phyloP scores from a whole-genome alignment of 2,797 vertebrate genomes.

The Anisognathus igniventris region DNA sequence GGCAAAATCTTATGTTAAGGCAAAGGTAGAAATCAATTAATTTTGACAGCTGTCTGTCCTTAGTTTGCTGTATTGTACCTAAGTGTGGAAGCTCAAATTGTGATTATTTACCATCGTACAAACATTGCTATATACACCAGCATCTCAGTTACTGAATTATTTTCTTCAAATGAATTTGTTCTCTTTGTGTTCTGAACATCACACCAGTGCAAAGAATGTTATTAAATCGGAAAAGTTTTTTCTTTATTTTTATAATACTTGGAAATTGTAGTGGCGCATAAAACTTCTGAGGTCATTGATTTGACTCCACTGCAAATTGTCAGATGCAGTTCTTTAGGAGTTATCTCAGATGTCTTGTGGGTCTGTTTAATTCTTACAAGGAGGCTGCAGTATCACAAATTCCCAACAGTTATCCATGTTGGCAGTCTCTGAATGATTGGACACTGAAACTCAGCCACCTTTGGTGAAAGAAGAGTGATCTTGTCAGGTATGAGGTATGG shows the following conservation, averaged over 20 bases:
- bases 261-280: not conserved
- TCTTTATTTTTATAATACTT: not conserved
- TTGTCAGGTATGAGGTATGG: not conserved
- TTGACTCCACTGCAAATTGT: not conserved
- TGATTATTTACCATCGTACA: not conserved
- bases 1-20: not conserved
- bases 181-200: not conserved
- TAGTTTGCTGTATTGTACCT: not conserved
- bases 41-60: not conserved
- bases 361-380: not conserved
- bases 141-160: not conserved
- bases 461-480: not conserved
- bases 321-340: not conserved
- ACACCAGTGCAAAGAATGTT: not conserved
- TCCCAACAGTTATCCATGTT: not conserved
- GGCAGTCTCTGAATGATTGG: not conserved
- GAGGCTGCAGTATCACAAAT: not conserved
- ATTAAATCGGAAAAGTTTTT: not conserved
- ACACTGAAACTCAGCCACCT: not conserved
- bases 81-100: not conserved
- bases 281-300: not conserved
- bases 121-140: not conserved
- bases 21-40: not conserved
- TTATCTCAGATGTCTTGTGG: not conserved
- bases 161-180: not conserved